phyloP scores from a whole-genome alignment of 2,797 vertebrate genomes.

The Fundulus diaphanus region DNA sequence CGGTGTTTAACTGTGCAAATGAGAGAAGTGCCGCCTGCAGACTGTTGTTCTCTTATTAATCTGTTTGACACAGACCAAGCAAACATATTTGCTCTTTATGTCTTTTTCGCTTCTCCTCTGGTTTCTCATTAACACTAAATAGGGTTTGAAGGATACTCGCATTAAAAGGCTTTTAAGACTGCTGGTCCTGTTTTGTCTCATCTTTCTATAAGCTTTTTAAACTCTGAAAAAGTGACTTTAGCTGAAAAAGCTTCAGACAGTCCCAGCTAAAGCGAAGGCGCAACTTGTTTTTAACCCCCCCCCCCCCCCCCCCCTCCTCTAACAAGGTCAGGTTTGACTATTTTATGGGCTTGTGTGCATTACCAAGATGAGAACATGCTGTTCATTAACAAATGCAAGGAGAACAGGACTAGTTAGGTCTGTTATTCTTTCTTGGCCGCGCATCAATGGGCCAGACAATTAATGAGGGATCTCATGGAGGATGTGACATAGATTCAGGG shows the following conservation, averaged over 20 bases:
- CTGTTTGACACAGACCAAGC: not conserved
- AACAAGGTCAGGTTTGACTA: slow-evolving; percentile 37
- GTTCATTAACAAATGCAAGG: not conserved
- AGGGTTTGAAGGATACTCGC: not conserved
- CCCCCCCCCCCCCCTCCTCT: slow-evolving; percentile 18
- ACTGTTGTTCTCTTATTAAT: slow-evolving; percentile 12
- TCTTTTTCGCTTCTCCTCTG: not conserved
- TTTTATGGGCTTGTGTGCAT: slow-evolving; percentile 48
- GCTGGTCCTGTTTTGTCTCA: not conserved
- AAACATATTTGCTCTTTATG: not conserved
- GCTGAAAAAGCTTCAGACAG: slow-evolving; percentile 10
- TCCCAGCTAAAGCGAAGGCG: slow-evolving; percentile 23
- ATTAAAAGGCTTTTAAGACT: not conserved
- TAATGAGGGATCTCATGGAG: not conserved
- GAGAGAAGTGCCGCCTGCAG: not conserved
- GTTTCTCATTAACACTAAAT: not conserved
- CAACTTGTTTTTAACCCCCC: slow-evolving; percentile 39
- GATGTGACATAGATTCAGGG: slow-evolving; percentile 5
- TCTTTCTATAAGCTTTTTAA: not conserved
- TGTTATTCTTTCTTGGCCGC: not conserved
- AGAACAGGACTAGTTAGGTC: not conserved
- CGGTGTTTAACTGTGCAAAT: not conserved
- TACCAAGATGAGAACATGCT: slow-evolving; percentile 25
- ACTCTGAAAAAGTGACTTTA: slow-evolving; percentile 1
- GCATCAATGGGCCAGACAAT: slow-evolving; percentile 17